Evolutionary conservation across 2,888 invertebrate species (phyloP).

Genomic region (Taenaris catops): DNA sequence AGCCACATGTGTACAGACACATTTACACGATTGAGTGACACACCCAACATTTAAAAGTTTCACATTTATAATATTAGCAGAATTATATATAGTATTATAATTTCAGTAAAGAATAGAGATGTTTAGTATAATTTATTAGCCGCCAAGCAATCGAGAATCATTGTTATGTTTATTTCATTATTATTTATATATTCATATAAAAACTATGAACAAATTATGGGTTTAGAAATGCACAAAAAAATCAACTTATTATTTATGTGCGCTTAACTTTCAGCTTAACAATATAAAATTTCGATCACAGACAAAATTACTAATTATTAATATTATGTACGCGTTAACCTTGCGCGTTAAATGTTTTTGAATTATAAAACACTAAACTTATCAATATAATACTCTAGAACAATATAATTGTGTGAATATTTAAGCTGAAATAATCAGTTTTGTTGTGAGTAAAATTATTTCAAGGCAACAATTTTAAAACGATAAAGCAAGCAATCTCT

Average conservation of each 20-base stretch:
- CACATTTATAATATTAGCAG: too few relatives aligned
- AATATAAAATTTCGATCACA: slow-evolving; percentile 77
- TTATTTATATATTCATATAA: too few relatives aligned
- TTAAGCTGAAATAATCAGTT: slow-evolving; percentile 68
- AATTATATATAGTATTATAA: too few relatives aligned
- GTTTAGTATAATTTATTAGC: too few relatives aligned
- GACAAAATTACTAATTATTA: slow-evolving; percentile 70
- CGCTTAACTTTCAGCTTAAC: slow-evolving; percentile 67
- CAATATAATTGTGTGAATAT: slow-evolving; percentile 57
- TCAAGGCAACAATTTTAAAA: slow-evolving; percentile 54
- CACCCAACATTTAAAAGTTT: too few relatives aligned
- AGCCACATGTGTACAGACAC: too few relatives aligned
- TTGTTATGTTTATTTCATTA: too few relatives aligned
- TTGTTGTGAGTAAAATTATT: slow-evolving; percentile 56
- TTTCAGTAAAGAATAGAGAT: too few relatives aligned
- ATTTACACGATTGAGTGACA: too few relatives aligned
- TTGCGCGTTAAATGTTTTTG: slow-evolving; percentile 56
- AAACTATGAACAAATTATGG: too few relatives aligned
- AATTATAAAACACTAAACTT: slow-evolving; percentile 72
- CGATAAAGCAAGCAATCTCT: slow-evolving; percentile 49
- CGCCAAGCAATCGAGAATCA: too few relatives aligned
- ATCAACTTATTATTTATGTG: slow-evolving; percentile 34
- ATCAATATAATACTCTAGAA: slow-evolving; percentile 59
- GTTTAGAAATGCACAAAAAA: background rate
- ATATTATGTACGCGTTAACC: slow-evolving; percentile 57